Conservation (phyloP, 2,797 vertebrate genomes). For the Fratercula arctica region DNA sequence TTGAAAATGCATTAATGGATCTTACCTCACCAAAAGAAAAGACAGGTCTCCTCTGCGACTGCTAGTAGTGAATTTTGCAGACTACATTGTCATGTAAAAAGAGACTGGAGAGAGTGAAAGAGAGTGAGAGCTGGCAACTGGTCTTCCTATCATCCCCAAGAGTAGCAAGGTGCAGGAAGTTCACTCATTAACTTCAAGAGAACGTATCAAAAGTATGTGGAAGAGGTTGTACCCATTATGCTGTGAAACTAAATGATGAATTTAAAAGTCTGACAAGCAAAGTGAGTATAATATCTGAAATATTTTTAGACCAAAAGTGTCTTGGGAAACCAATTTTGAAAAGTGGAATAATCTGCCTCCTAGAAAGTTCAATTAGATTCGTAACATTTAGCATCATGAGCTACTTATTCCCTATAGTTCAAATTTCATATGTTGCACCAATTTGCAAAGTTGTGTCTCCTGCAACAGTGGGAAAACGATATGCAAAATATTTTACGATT, state of each 20-base stretch:
- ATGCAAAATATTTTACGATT: conserved; percentile 3
- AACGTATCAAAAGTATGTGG: neutral
- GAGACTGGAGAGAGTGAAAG: neutral
- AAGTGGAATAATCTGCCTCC: neutral
- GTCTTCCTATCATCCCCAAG: neutral
- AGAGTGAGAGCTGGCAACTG: neutral
- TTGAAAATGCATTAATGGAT: neutral
- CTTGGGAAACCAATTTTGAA: neutral
- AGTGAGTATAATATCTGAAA: neutral
- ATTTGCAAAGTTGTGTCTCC: neutral
- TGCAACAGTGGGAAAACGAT: neutral
- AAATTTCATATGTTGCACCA: neutral
- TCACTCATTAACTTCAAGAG: neutral
- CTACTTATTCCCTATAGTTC: neutral
- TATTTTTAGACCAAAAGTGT: conserved; percentile 7
- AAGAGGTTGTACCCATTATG: neutral
- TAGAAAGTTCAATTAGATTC: conserved; percentile 24
- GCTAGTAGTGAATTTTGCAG: neutral
- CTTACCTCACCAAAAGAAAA: neutral
- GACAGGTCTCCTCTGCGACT: neutral
- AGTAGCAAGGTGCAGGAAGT: neutral
- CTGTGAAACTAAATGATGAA: neutral
- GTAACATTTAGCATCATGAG: conserved; percentile 3
- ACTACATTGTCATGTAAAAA: neutral
- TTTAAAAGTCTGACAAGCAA: neutral